phyloP scores from a whole-genome alignment of 2,113 vertebrate genomes.

The Cynoglossus semilaevis region DNA sequence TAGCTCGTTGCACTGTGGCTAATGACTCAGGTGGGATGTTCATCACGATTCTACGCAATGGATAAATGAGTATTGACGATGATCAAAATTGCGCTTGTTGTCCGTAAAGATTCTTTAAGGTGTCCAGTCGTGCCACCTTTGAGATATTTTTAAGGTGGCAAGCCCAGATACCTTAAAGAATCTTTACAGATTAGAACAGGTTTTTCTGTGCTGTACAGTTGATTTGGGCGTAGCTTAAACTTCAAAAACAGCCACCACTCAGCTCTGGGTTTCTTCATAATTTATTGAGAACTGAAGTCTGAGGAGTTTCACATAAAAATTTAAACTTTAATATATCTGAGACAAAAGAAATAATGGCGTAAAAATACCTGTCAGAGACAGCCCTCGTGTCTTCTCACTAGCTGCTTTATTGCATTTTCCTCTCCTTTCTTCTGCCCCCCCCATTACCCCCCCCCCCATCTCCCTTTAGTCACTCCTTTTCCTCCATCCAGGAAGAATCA shows the following conservation, averaged over 20 bases:
- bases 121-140: no score
- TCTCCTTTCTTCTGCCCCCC: conserved; percentile 3
- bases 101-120: no score
- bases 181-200: no score
- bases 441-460: conserved; percentile 45
- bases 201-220: no score
- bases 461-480: conserved; percentile 53
- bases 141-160: no score
- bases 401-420: conserved; percentile 31
- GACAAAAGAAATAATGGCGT: not conserved
- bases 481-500: conserved; percentile 57
- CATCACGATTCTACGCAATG: no score
- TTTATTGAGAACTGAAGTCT: conserved; percentile 2
- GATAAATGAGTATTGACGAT: no score
- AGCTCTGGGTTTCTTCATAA: conserved; percentile 4
- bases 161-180: no score
- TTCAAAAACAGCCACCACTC: not conserved
- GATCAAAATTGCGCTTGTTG: no score
- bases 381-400: conserved; percentile 22
- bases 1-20: no score
- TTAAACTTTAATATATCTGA: conserved; percentile 22
- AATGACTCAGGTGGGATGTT: no score
- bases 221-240: no score
- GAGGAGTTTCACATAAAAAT: conserved; percentile 12
- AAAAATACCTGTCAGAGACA: conserved; percentile 26